phyloP scores from a whole-genome alignment of 2,888 invertebrate genomes.

The Ophioninae sp. region DNA sequence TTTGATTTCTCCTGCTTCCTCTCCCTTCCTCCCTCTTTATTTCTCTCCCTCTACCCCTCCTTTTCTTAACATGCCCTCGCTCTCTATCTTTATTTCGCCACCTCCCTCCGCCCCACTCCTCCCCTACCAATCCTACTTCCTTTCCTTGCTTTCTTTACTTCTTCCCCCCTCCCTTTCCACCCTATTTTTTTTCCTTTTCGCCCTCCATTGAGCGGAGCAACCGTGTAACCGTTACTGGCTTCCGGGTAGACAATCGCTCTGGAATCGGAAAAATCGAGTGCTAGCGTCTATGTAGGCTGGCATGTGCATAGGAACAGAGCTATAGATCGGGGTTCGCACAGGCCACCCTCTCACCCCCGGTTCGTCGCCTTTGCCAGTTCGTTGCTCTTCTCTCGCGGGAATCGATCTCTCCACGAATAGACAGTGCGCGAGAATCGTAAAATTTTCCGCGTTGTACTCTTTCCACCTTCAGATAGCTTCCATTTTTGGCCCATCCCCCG shows the following conservation, averaged over 20 bases:
- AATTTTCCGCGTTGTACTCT: constrained; percentile 14
- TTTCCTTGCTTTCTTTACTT: constrained; percentile 6
- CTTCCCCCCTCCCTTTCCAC: not conserved
- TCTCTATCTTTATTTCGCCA: too few species aligned
- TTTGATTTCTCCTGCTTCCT: not conserved
- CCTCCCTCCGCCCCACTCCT: too few species aligned
- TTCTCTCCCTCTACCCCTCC: not conserved
- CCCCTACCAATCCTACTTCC: not conserved
- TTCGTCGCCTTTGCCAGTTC: constrained; percentile 62
- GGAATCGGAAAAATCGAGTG: constrained; percentile 44
- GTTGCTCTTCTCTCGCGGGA: constrained; percentile 42
- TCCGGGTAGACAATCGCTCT: constrained; percentile 55
- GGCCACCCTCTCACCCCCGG: constrained; percentile 59
- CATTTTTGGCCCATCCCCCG: not conserved
- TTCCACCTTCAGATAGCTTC: not conserved
- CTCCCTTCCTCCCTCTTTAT: not conserved
- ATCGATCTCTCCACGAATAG: constrained; percentile 59
- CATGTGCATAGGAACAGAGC: not conserved
- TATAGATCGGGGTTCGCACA: constrained; percentile 10
- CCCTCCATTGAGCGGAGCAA: constrained; percentile 43
- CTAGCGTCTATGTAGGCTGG: constrained; percentile 5
- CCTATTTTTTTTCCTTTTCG: not conserved
- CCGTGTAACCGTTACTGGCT: constrained; percentile 43
- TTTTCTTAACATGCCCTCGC: too few species aligned
- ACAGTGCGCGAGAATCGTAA: constrained; percentile 44